phyloP scores from a whole-genome alignment of 2,888 invertebrate species.

The Yponomeuta cagnagella region DNA sequence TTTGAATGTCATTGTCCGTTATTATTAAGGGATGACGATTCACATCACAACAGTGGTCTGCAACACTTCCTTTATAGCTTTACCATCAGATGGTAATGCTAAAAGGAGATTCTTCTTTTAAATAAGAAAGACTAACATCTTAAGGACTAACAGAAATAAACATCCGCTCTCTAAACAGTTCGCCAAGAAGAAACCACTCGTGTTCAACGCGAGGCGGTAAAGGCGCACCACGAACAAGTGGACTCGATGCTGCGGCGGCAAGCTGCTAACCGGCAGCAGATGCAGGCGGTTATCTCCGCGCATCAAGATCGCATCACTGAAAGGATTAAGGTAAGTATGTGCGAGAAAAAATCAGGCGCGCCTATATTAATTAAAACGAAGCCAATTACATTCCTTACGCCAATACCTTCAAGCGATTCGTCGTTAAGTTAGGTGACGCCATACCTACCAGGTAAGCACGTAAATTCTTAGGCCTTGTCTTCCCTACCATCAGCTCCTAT shows the following conservation, averaged over 20 bases:
- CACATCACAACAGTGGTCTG: too few species aligned
- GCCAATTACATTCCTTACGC: too few species aligned
- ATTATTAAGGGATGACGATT: too few species aligned
- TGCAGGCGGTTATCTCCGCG: conserved; percentile 74
- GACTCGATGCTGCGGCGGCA: conserved; percentile 72
- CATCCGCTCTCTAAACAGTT: conserved; percentile 29
- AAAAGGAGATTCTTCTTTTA: neutral
- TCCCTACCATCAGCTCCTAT: too few species aligned
- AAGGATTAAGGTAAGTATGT: conserved; percentile 67
- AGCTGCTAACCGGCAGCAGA: conserved; percentile 70
- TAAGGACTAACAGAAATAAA: neutral
- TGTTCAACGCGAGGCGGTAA: conserved; percentile 68
- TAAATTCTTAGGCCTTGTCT: too few species aligned
- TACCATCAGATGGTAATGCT: neutral
- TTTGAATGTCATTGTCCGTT: too few species aligned
- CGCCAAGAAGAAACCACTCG: conserved; percentile 63
- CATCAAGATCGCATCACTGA: conserved; percentile 78
- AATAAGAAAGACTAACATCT: too few species aligned
- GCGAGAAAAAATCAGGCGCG: too few species aligned
- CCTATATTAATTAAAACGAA: too few species aligned
- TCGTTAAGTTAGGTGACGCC: too few species aligned
- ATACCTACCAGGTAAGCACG: too few species aligned
- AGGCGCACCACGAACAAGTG: conserved; percentile 71
- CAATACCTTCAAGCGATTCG: too few species aligned
- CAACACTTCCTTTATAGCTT: neutral